Percentiles rank a stretch among this genome's conserved stretches.
phyloP scores from a whole-genome alignment of 2,113 vertebrate species.

The Merops nubicus region DNA sequence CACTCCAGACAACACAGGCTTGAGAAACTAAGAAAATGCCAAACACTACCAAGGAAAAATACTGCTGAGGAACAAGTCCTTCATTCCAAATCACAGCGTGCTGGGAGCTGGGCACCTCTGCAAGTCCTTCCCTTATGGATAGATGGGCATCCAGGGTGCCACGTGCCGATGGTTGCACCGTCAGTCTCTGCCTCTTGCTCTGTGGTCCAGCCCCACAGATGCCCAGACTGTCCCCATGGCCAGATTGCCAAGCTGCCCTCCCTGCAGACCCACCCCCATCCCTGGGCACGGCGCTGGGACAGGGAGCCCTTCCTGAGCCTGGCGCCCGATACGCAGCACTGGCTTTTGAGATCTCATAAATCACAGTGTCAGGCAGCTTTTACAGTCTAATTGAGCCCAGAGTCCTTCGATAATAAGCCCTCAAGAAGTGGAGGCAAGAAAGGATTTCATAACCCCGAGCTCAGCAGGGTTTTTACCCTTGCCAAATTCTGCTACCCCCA shows the following conservation, averaged over 20 bases:
- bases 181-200: accelerated
- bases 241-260: background rate
- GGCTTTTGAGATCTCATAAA: background rate
- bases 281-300: accelerated
- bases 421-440: background rate
- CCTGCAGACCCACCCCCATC: accelerated
- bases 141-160: accelerated
- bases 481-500: background rate
- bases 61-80: background rate
- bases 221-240: accelerated
- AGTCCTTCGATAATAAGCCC: background rate
- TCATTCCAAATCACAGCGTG: accelerated
- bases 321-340: background rate
- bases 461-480: background rate
- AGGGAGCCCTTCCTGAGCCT: accelerated
- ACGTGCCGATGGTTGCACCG: accelerated
- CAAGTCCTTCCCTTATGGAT: accelerated
- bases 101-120: background rate
- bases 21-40: background rate
- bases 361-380: slow-evolving; percentile 9
- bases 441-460: background rate
- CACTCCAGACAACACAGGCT: background rate
- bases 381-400: background rate
- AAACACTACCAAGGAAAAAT: background rate
- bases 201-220: background rate